Percentiles rank a stretch among this genome's conserved stretches.
Evolutionary conservation across 1,140 invertebrate species (phyloP).

Genomic region (Caenorhabditis inopinata): DNA sequence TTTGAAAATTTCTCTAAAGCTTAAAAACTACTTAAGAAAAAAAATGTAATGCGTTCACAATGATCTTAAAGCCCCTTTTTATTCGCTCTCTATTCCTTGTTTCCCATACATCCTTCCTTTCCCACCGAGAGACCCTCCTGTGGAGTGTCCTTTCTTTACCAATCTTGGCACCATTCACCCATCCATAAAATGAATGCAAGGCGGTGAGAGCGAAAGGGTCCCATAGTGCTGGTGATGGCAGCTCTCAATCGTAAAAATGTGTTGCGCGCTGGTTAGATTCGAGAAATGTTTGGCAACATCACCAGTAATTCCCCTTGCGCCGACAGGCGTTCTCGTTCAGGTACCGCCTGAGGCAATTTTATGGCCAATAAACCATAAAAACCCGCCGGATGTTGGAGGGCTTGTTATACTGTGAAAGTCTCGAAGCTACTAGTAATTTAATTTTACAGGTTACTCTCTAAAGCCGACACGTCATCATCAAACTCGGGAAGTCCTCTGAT

Average conservation of each 20-base stretch:
- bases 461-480: background rate
- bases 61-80: no score
- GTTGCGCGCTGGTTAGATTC: background rate
- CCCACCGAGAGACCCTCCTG: no score
- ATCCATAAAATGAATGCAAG: background rate
- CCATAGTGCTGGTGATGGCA: no score
- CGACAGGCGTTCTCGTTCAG: slow-evolving; percentile 8
- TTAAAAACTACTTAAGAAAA: no score
- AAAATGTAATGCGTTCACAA: no score
- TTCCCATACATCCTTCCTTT: background rate
- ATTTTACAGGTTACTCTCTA: background rate
- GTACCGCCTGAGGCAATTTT: background rate
- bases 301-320: background rate
- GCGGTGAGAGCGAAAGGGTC: background rate
- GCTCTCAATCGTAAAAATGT: background rate
- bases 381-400: background rate
- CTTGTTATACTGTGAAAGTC: no score
- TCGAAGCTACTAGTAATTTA: background rate
- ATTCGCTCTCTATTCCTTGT: no score
- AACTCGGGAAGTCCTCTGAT: background rate
- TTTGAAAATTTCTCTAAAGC: no score
- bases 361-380: slow-evolving; percentile 12
- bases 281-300: background rate
- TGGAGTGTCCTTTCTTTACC: background rate
- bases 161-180: background rate